These are phyloP conservation scores for Leucophenga varia DNA, from an alignment of 1,140 invertebrate species.

Conservation along the genomic window DNA sequence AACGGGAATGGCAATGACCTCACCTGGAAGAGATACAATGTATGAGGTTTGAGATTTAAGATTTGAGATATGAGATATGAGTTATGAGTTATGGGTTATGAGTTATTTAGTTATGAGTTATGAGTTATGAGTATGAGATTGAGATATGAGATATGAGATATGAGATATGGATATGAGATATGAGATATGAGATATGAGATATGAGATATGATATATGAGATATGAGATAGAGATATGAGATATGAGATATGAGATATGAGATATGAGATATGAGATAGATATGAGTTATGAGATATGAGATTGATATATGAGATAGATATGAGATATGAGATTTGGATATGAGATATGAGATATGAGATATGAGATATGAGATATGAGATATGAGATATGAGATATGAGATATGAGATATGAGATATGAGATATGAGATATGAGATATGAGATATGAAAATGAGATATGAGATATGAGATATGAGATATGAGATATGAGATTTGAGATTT, in stretches of 20 bases:
- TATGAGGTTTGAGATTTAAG: no score
- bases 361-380: no score
- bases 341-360: no score
- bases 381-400: neutral
- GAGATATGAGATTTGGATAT: no score
- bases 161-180: no score
- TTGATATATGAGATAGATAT: no score
- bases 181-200: no score
- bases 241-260: no score
- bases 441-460: neutral
- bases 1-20: conserved; percentile 49
- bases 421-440: no score
- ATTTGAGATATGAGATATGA: no score
- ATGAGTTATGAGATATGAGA: neutral
- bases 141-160: neutral
- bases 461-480: no score
- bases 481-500: neutral
- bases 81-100: neutral
- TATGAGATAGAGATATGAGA: neutral
- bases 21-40: conserved; percentile 27
- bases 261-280: no score
- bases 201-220: neutral
- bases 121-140: neutral
- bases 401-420: neutral
- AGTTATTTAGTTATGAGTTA: neutral